phyloP scores from a whole-genome alignment of 2,113 vertebrate genomes.

The Piaya cayana region DNA sequence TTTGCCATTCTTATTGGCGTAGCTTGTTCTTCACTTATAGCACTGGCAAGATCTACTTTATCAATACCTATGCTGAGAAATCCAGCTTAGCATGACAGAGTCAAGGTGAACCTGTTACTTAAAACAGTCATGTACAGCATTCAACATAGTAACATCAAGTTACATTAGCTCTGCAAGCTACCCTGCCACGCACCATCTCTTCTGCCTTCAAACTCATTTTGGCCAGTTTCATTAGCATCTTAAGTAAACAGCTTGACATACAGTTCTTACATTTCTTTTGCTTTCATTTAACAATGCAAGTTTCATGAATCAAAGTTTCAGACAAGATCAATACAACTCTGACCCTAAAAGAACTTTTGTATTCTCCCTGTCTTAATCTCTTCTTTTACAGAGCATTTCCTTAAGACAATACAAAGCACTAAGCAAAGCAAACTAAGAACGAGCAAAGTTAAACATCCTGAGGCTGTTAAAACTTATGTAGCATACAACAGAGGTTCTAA shows the following conservation, averaged over 20 bases:
- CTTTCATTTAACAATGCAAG: background rate
- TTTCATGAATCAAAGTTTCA: background rate
- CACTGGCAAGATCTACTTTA: background rate
- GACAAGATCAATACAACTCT: background rate
- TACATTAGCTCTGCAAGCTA: background rate
- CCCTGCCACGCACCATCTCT: background rate
- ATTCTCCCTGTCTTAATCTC: background rate
- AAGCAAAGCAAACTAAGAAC: background rate
- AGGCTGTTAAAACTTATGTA: background rate
- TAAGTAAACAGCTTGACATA: background rate
- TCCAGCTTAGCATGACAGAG: background rate
- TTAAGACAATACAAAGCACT: background rate
- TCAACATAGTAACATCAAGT: background rate
- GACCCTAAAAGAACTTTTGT: background rate
- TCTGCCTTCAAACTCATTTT: background rate
- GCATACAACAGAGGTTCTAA: background rate
- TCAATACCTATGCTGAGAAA: background rate
- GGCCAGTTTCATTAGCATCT: background rate
- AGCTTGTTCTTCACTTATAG: background rate
- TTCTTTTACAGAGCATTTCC: background rate
- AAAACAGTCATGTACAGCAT: background rate
- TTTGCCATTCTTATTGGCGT: background rate
- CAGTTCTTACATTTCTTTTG: background rate
- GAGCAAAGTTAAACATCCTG: fast-evolving
- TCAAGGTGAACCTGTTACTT: background rate